Evolutionary conservation across 2,888 invertebrate species (phyloP), one percentile per base, ranked within the genome.

Genomic region (Phyllotreta cruciferae): DNA sequence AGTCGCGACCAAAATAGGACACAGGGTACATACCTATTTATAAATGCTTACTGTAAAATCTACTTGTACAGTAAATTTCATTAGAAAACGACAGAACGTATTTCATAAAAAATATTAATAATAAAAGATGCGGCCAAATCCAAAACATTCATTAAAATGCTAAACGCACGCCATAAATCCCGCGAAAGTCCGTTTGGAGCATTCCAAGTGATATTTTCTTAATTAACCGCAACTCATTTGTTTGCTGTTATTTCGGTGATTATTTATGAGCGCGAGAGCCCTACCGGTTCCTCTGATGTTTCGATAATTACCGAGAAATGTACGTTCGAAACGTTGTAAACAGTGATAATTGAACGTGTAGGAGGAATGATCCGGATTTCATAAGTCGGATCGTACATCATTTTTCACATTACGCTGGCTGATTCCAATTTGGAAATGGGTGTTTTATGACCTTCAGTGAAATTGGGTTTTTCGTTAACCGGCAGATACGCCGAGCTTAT

Each of bases 251-350:
- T 62, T 62, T 57, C 47, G 13, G 53, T 52, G 24, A 57, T 53
- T 62, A 62, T 62, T 62, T 54, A 62, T 57, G 44, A 39, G 52
- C 14, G 24, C 50, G 24, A 11, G 44, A 56, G 6, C 38, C 52
- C 9, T 53, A 56, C 55, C 56, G 60, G 64, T 44, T 11, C 36
- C 35, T 64, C 60, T 56, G 56, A 56, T 64, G 36, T 56, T 60
- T 35, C 34, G 55, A 60, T 64, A 64, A 64, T 64, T 64, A 56
- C 60, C 44, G 39, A 60, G 64, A 60, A 56, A 60, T 56, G 64
- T 45, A 35, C 57, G 41, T 38, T 49, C 53, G 50, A 49, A 57
- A 57, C 42, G 50, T 56, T 35, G 56, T 56, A 38, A 39, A 44
- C 36, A 34, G 38, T 45, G 56, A 57, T 62, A 62, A 62, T 57